A percentile compares a stretch with the other conserved stretches of the same genome.
Evolutionary conservation across 2,888 invertebrate species (phyloP).

Genomic region (Hirtodrosophila histrioides): DNA sequence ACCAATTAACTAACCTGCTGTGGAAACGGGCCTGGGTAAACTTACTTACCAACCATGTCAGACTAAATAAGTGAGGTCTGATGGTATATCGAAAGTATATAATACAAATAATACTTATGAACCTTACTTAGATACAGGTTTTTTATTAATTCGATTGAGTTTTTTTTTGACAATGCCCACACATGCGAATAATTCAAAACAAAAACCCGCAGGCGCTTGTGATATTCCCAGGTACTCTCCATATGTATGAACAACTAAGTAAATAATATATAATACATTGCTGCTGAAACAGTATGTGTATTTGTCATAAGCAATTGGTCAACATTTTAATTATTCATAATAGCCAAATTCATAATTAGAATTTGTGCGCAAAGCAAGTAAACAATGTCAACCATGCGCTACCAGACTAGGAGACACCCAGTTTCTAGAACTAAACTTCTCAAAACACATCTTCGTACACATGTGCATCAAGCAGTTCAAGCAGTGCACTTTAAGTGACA

Average conservation of each 20-base stretch:
- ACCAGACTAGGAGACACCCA: too few species aligned
- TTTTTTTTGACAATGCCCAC: constrained; percentile 1
- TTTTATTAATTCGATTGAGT: not conserved
- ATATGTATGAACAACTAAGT: constrained; percentile 30
- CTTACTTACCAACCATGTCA: constrained; percentile 48
- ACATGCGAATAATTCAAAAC: constrained; percentile 27
- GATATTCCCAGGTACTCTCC: not conserved
- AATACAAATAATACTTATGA: too few species aligned
- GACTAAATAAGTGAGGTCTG: constrained; percentile 3
- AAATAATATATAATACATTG: constrained; percentile 36
- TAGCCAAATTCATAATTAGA: constrained; percentile 12
- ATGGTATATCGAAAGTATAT: too few species aligned
- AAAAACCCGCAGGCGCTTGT: constrained; percentile 14
- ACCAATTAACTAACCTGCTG: constrained; percentile 64
- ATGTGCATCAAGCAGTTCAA: too few species aligned
- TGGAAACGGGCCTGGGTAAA: constrained; percentile 38
- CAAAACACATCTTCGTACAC: too few species aligned
- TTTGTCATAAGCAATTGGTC: constrained; percentile 14
- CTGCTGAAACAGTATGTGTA: constrained; percentile 24
- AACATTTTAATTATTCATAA: constrained; percentile 22
- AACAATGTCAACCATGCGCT: too few species aligned
- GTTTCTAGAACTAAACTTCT: too few species aligned
- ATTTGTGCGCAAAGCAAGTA: too few species aligned
- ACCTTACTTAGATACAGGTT: too few species aligned
- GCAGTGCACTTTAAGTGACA: too few species aligned